Evolutionary conservation across 37 sponge, comb jelly and placozoan species (phyloP), one percentile per base, ranked within the genome.

Genomic region (Crambe crambe): DNA sequence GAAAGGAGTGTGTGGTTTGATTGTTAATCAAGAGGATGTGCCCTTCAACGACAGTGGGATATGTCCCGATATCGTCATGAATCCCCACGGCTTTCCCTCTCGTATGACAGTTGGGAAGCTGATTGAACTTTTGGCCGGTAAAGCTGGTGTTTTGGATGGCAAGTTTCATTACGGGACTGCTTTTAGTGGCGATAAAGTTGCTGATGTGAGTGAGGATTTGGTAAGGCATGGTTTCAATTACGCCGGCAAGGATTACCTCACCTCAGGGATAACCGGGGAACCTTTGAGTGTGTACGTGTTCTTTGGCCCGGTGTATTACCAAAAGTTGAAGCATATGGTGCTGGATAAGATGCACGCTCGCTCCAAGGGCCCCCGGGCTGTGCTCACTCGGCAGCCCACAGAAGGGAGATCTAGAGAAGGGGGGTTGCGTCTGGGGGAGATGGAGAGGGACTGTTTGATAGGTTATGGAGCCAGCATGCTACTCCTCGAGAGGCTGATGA

Each of bases 271-370:
- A 35, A 98, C 97, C 17, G 99, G 99, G 37, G 95, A 98, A 69
- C 91, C 95, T 34, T 63, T 98, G 68, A 73, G 74, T 44, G 94
- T 96, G 6, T 98, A 98, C 81, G 83, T 98, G 6, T 98, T 94
- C 91, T 92, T 88, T 85, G 99, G 99, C 0, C 97, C 97, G 1
- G 95, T 96, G n/a, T 98, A 96, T 89, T 98, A 98, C 78, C 99
- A 98, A 87, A 98, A 94, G 71, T 85, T 98, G 75, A 98, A 98
- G 84, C 99, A 98, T 79, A 98, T 98, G 99, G 99, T 98, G 43
- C 37, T 94, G 61, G 99, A 98, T 76, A 98, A 98, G 83, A 98
- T 98, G 93, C 99, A 98, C 70, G 99, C 99, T 0, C 75, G 99
- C 17, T 94, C 99, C 36, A 89, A 83, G 37, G 99, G 99, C 0